Conservation (phyloP, 2,113 vertebrate species). For the Numida meleagris region DNA sequence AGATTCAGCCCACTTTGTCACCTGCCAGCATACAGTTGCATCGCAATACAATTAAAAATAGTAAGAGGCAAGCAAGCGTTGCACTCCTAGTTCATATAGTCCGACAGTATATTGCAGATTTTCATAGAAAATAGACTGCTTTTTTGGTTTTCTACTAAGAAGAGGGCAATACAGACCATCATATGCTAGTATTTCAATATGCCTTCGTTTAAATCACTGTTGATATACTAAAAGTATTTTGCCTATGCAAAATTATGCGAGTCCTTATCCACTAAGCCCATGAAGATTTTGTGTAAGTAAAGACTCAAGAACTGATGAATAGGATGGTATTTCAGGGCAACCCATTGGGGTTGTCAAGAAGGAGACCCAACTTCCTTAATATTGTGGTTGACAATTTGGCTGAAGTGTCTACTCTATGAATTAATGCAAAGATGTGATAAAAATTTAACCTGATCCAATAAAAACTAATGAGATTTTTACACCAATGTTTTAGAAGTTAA, state of each 20-base stretch:
- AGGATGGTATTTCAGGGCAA: neutral
- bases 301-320: neutral
- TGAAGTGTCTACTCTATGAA: neutral
- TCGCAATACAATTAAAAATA: neutral
- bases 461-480: neutral
- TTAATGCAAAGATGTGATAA: neutral
- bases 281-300: neutral
- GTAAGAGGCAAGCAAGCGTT: neutral
- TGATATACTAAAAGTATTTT: neutral
- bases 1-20: neutral
- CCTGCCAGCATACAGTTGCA: neutral
- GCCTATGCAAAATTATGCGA: neutral
- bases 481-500: neutral
- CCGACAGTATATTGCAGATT: neutral
- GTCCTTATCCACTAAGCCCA: neutral
- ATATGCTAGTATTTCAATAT: neutral
- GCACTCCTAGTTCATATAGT: neutral
- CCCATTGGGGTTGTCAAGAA: neutral
- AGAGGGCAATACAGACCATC: neutral
- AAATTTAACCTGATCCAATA: neutral
- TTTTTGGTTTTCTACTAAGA: neutral
- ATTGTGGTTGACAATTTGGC: neutral
- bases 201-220: neutral
- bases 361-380: neutral
- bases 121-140: neutral